Conservation (phyloP, 2,888 invertebrate genomes). For the Pachycephus smyrnensis region DNA sequence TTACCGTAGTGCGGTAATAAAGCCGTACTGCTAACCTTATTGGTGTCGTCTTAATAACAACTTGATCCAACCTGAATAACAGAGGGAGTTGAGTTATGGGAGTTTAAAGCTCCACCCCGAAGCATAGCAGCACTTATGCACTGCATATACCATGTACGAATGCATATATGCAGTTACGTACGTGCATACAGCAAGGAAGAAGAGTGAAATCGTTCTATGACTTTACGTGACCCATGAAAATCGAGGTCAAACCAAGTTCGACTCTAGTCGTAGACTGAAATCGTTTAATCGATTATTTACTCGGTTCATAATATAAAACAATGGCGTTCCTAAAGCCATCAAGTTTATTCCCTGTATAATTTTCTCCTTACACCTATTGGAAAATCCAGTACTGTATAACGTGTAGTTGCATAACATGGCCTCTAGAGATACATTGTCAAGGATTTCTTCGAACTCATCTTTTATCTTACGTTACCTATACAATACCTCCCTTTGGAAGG, state of each 20-base stretch:
- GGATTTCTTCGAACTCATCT: background rate
- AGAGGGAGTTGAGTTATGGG: conserved; percentile 58
- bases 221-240: background rate
- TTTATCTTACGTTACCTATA: background rate
- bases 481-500: background rate
- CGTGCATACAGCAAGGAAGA: background rate
- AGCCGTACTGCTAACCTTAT: conserved; percentile 61
- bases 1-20: conserved; percentile 54
- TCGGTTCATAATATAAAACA: background rate
- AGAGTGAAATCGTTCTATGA: background rate
- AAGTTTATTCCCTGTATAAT: background rate
- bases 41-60: conserved; percentile 64
- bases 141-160: background rate
- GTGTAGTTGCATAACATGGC: background rate
- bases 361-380: background rate
- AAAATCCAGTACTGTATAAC: background rate
- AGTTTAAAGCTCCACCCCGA: conserved; percentile 36
- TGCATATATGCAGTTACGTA: background rate
- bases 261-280: background rate
- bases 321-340: background rate
- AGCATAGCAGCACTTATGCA: conserved; percentile 1
- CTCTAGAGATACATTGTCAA: background rate
- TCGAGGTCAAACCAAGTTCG: background rate
- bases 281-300: background rate
- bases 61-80: conserved; percentile 49